A percentile compares a stretch with the other conserved stretches of the same genome.
phyloP scores from a whole-genome alignment of 2,797 vertebrate genomes.

The Gephyroberyx darwinii region DNA sequence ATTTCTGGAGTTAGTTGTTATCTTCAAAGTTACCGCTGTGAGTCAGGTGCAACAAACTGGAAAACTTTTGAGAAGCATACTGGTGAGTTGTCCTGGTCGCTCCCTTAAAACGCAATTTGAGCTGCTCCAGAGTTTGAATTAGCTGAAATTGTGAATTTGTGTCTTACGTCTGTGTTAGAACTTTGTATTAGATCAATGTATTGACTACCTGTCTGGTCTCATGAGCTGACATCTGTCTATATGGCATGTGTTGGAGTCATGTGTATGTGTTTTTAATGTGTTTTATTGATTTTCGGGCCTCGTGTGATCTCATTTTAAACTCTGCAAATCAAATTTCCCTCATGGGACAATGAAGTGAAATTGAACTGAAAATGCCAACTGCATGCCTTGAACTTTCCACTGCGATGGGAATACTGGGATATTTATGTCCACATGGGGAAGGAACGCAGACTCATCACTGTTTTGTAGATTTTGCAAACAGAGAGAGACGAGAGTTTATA shows the following conservation, averaged over 20 bases:
- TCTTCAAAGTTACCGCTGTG: constrained; percentile 6
- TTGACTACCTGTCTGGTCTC: too few species aligned
- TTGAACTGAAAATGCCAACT: constrained; percentile 49
- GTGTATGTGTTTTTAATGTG: too few species aligned
- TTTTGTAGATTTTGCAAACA: constrained; percentile 20
- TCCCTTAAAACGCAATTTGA: constrained; percentile 11
- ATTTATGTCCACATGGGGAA: neutral
- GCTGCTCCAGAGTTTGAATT: neutral
- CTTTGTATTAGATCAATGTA: neutral
- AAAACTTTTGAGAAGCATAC: constrained; percentile 50
- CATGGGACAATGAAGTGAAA: constrained; percentile 22
- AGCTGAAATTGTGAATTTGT: neutral
- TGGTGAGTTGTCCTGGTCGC: neutral
- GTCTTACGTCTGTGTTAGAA: constrained; percentile 5
- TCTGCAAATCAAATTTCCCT: constrained; percentile 12
- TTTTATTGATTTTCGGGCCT: too few species aligned
- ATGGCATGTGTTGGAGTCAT: neutral
- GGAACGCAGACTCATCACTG: neutral
- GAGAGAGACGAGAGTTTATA: neutral
- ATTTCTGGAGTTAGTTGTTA: constrained; percentile 30
- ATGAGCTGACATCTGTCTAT: constrained; percentile 1
- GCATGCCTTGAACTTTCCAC: too few species aligned
- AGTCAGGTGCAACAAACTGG: constrained; percentile 15
- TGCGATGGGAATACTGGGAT: neutral
- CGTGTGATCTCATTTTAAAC: too few species aligned